Percentiles rank a stretch among this genome's conserved stretches.
Conservation (phyloP, 2,797 vertebrate species). For the Coilia nasus region DNA sequence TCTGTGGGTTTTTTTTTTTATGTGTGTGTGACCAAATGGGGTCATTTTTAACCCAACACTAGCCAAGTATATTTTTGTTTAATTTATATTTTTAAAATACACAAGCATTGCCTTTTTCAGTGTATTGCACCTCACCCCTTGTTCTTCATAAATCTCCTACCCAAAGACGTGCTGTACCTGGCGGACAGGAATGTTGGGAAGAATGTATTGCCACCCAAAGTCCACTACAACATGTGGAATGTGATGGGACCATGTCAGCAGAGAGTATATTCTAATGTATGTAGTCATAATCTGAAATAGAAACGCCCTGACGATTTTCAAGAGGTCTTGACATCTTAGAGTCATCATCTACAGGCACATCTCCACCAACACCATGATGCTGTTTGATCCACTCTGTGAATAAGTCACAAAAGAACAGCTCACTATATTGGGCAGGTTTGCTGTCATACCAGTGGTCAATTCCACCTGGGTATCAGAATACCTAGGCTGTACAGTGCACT, state of each 20-base stretch:
- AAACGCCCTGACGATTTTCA: not conserved
- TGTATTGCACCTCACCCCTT: too few relatives aligned
- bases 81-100: not conserved
- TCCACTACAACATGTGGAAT: constrained; percentile 17
- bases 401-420: not conserved
- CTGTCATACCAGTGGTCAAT: too few relatives aligned
- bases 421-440: not conserved
- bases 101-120: not conserved
- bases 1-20: not conserved
- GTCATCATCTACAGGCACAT: not conserved
- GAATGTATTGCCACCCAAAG: not conserved
- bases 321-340: not conserved
- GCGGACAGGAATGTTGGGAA: not conserved
- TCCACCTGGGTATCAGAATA: too few relatives aligned
- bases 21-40: too few relatives aligned
- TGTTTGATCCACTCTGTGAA: not conserved
- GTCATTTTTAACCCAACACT: too few relatives aligned
- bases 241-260: not conserved
- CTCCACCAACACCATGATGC: not conserved
- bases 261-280: not conserved
- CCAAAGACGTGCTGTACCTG: not conserved
- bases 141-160: too few relatives aligned
- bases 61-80: too few relatives aligned
- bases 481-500: too few relatives aligned
- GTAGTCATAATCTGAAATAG: not conserved